These are phyloP conservation scores for Pipistrellus pipistrellus DNA, from an alignment of 2,797 vertebrate species.

Conservation along the genomic window DNA sequence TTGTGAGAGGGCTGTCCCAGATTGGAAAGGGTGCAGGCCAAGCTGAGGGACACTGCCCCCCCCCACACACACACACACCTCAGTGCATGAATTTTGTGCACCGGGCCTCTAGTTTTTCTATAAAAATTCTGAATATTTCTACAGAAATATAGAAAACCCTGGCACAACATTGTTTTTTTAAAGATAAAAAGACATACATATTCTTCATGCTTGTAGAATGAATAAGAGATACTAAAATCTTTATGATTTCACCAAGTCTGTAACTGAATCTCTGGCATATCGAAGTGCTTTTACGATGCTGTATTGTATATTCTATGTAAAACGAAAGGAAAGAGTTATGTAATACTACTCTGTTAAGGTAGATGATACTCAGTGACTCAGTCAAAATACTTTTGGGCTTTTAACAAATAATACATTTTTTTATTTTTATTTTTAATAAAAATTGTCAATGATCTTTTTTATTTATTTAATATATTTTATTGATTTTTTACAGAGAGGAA, in stretches of 20 bases:
- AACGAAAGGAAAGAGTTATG: background rate
- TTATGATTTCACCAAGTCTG: slow-evolving; percentile 12
- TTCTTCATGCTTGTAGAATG: slow-evolving; percentile 10
- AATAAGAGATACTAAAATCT: slow-evolving; percentile 21
- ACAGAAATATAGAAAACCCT: slow-evolving; percentile 54
- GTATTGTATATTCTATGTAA: slow-evolving; percentile 12
- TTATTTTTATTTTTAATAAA: too few species aligned
- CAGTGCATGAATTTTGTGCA: too few species aligned
- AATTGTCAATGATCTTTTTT: too few species aligned
- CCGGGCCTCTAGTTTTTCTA: background rate
- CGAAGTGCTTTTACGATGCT: background rate
- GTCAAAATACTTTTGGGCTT: slow-evolving; percentile 10
- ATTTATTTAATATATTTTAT: too few species aligned
- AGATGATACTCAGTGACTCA: background rate
- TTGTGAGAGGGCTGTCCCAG: too few species aligned
- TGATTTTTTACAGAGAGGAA: too few species aligned
- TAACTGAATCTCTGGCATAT: slow-evolving; percentile 44
- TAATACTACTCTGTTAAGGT: slow-evolving; percentile 23
- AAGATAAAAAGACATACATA: background rate
- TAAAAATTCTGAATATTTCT: slow-evolving; percentile 46
- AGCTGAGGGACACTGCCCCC: too few species aligned
- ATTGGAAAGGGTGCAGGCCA: too few species aligned
- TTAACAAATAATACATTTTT: slow-evolving; percentile 18
- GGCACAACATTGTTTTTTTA: background rate
- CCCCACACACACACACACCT: too few species aligned